These are phyloP conservation scores for Polyergus mexicanus DNA, from an alignment of 1,140 invertebrate species.

Conservation along the genomic window DNA sequence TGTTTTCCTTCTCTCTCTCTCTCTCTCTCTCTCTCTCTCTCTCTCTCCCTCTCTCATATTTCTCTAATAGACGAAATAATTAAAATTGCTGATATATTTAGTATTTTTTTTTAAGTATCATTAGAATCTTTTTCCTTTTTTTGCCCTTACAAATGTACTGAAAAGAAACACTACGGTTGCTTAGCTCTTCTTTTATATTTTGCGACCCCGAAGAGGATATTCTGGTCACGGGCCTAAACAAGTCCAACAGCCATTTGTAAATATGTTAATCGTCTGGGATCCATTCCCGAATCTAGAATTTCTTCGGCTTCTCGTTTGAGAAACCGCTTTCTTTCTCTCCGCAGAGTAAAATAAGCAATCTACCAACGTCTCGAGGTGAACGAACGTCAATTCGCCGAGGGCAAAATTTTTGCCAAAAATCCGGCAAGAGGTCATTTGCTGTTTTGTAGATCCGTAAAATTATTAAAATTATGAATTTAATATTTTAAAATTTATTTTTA, in stretches of 20 bases:
- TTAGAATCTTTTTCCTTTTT: neutral
- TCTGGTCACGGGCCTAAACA: neutral
- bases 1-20: too few relatives aligned
- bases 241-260: neutral
- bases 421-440: constrained; percentile 18
- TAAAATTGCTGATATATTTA: neutral
- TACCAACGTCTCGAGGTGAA: constrained; percentile 46
- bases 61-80: neutral
- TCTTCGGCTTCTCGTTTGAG: neutral
- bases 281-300: neutral
- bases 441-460: neutral
- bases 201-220: neutral
- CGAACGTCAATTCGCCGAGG: constrained; percentile 50
- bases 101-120: neutral
- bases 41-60: neutral
- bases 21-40: too few relatives aligned
- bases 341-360: neutral
- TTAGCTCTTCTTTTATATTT: neutral
- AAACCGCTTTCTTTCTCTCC: neutral
- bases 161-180: neutral
- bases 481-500: too few relatives aligned
- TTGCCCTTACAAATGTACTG: neutral
- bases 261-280: neutral
- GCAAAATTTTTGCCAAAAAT: constrained; percentile 15
- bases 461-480: neutral